These are phyloP conservation scores for Drosophila nigricruria DNA, from an alignment of 2,888 invertebrate species.

Conservation along the genomic window DNA sequence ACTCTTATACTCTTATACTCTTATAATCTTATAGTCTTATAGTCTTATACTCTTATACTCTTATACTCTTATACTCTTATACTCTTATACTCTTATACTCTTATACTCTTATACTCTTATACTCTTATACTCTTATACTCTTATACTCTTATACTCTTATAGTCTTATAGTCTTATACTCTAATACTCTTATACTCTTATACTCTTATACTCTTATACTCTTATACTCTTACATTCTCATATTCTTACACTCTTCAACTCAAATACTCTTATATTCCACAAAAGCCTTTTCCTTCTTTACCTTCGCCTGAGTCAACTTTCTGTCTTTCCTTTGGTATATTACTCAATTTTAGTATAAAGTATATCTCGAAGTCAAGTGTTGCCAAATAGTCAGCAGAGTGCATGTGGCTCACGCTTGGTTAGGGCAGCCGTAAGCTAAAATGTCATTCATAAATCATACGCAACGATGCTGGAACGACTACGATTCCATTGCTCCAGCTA, in stretches of 20 bases:
- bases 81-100: background rate
- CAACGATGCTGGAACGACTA: conserved; percentile 68
- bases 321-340: background rate
- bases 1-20: background rate
- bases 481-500: conserved; percentile 50
- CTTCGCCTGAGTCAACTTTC: no score
- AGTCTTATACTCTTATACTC: background rate
- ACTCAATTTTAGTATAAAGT: background rate
- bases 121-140: background rate
- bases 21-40: background rate
- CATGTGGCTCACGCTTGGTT: background rate
- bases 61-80: background rate
- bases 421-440: conserved; percentile 62
- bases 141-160: background rate
- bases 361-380: background rate
- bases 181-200: no score
- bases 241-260: no score
- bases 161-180: no score
- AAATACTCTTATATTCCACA: no score
- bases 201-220: no score
- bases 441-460: conserved; percentile 82
- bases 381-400: conserved; percentile 5
- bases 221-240: background rate
- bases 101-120: background rate
- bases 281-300: no score